Base-by-base conservation (phyloP, 2,888 invertebrate species). In the Conus canariensis region DNA sequence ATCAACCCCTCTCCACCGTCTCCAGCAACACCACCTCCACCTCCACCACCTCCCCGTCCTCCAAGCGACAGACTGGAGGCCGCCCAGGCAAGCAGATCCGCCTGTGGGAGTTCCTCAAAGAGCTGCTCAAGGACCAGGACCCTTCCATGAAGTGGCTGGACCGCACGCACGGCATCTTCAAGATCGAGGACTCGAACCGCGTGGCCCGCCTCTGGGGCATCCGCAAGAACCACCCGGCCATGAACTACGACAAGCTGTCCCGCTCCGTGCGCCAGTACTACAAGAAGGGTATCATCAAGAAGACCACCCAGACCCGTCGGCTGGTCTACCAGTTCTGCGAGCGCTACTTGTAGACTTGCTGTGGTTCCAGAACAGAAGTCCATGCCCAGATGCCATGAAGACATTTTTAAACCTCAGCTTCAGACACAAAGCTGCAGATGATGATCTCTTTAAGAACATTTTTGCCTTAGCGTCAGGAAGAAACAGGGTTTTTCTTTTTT, bases 251-350 rank as follows among this genome's bases (percentile, higher is more conserved):
- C 97, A 99, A 99, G 96, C 97, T 92, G 22, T 91, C 91, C 85
- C 91, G 92, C 8, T 92, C 92, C 7, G 90, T 92, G 6, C 45
- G 92, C 70, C 92, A 92, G 85, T 92, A 92, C 90, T 92, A 92
- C 90, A 92, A 92, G 88, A 92, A 92, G 56, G 99, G 99, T 96
- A 96, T 96, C 91, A 95, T 95, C 90, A 99, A 99, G 97, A 99
- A 99, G 96, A 99, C 99, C 0, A 99, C 99, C 96, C 97, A 99
- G 93, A 99, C 99, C 94, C 99, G 99, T 97, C 97, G 99, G 96
- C 97, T 99, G 94, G 99, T 99, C 92, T 99, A 99, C 97, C 99
- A 99, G 97, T 99, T 99, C 97, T 99, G 99, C 96, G 98, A 98
- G 64, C 85, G 89, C 14, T 91, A 89, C 87, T 85, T 90, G 87